phyloP scores from a whole-genome alignment of 2,888 invertebrate species.

The Resseliella maxima region DNA sequence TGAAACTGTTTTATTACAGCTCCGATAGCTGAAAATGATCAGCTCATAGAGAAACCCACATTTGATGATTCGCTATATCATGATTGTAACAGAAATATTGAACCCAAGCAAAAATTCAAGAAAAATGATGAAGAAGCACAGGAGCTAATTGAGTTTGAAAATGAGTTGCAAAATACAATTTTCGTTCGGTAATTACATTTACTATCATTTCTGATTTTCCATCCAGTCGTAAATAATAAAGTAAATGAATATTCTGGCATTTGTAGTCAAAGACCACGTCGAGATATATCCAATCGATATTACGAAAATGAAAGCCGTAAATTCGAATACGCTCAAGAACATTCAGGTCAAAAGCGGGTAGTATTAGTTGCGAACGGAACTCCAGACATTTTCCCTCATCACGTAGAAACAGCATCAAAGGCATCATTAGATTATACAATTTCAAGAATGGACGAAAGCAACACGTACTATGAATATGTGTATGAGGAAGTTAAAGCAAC shows the following conservation, averaged over 20 bases:
- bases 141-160: slow-evolving; percentile 79
- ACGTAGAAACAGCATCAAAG: background rate
- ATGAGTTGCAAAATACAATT: slow-evolving; percentile 82
- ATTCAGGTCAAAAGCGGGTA: background rate
- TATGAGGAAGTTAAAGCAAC: slow-evolving; percentile 62
- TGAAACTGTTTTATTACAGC: too few species aligned
- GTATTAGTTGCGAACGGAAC: background rate
- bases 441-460: slow-evolving; percentile 59
- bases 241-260: too few species aligned
- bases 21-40: too few species aligned
- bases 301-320: background rate
- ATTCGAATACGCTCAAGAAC: background rate
- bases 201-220: background rate
- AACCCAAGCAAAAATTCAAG: background rate
- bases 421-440: background rate
- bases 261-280: background rate
- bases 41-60: too few species aligned
- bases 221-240: too few species aligned
- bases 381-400: background rate
- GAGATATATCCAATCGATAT: background rate
- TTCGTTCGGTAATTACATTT: slow-evolving; percentile 66
- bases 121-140: slow-evolving; percentile 68
- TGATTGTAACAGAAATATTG: slow-evolving; percentile 62
- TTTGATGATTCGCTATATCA: too few species aligned
- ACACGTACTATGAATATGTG: slow-evolving; percentile 61